Percentiles rank a stretch among this genome's conserved stretches.
Evolutionary conservation across 1,140 invertebrate genomes (phyloP).

Genomic region (Lasioglossum albipes): DNA sequence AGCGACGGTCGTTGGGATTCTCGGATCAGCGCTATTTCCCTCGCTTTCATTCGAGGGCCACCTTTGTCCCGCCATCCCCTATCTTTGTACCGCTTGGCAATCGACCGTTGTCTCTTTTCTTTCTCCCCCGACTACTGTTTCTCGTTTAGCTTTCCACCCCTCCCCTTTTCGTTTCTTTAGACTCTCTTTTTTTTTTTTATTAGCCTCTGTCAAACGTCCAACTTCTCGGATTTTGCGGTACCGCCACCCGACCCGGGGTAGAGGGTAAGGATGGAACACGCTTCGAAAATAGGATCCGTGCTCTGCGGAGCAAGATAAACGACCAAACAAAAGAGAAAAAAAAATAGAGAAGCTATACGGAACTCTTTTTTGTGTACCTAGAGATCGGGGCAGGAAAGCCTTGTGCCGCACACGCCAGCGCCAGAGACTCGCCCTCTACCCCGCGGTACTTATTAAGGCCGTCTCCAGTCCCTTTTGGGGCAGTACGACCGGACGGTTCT

Average conservation of each 20-base stretch:
- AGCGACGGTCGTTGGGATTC: not conserved
- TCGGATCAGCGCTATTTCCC: conserved; percentile 1
- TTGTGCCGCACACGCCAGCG: conserved; percentile 85
- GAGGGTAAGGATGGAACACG: conserved; percentile 67
- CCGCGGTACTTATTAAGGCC: conserved; percentile 72
- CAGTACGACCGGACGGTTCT: conserved; percentile 84
- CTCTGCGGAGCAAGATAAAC: conserved; percentile 56
- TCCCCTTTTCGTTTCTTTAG: not conserved
- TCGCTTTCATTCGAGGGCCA: conserved; percentile 10
- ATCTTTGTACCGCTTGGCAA: not conserved
- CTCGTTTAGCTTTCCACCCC: not conserved
- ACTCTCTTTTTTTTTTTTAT: not conserved
- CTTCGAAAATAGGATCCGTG: conserved; percentile 59
- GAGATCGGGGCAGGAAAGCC: conserved; percentile 81
- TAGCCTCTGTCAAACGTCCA: conserved; percentile 35
- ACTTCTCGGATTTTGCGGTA: conserved; percentile 53
- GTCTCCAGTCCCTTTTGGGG: conserved; percentile 81
- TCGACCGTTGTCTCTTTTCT: not conserved
- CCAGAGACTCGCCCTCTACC: conserved; percentile 73
- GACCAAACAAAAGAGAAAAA: conserved; percentile 53
- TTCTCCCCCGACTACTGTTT: not conserved
- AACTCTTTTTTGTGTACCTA: conserved; percentile 67
- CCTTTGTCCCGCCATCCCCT: not conserved
- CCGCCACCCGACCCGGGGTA: conserved; percentile 67
- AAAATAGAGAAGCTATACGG: conserved; percentile 55